Base-by-base conservation (phyloP, 2,797 vertebrate genomes). In the Molossus molossus region DNA sequence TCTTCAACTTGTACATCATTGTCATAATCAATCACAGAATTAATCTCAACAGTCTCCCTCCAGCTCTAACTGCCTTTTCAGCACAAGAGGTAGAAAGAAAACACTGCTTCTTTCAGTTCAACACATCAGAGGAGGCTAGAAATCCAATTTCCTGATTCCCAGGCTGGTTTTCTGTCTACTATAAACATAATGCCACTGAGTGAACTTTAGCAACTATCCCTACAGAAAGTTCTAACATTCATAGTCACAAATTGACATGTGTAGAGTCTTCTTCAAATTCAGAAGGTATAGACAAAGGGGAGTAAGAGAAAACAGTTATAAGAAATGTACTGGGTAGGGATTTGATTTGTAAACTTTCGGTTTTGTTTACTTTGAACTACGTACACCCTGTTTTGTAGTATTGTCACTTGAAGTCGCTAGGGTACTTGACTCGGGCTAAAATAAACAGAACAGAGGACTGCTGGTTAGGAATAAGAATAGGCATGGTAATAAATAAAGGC, bases 131-230 rank as follows among this genome's bases (percentile, higher is more conserved):
- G 73, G 55, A 94, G 88, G 64, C 60, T 94, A 91, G 60, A 97
- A 97, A 97, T 96, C 91, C 95, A 97, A 90, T 97, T 96, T 97
- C 25, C 70, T 89, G 75, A 95, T 69, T 95, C 94, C 83, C 55
- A 89, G 79, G 77, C 91, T 60, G 64, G 91, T 91, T 90, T 96
- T 97, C 58, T 95, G 37, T 92, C 48, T 92, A 86, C 92, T 92
- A 90, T 77, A 94, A 96, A 91, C 11, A 77, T 73, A 96, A 95
- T 80, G 95, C 70, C 25, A 85, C 14, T 5, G 76, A 81, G 60
- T 95, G 75, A 97, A 95, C 92, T 55, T 96, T 76, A 92, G 50
- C 64, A 77, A 89, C 80, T 70, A 3, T 81, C 57, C 80, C 79
- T 40, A 67, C 27, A 62, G 86, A 94, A 90, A 94, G 70, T 89